Percentiles rank a stretch among this genome's conserved stretches.
These are phyloP conservation scores for Mellivora capensis DNA, from an alignment of 2,113 vertebrate genomes.

Conservation along the genomic window DNA sequence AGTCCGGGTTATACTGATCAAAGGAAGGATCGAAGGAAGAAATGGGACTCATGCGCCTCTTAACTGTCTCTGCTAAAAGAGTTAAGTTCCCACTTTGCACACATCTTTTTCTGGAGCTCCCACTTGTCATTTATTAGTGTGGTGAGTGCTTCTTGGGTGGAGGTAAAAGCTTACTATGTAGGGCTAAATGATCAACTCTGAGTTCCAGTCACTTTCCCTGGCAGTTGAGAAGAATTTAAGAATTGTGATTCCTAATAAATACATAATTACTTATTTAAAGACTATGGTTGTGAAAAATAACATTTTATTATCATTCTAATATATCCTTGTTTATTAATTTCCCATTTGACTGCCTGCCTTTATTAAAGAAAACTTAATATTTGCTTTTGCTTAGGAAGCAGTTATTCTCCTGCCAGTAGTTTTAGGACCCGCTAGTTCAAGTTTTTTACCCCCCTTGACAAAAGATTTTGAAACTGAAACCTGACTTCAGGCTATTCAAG, in stretches of 20 bases:
- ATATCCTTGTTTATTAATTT: neutral
- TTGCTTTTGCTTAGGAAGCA: neutral
- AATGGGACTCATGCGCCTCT: neutral
- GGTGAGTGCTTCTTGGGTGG: neutral
- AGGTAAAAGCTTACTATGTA: neutral
- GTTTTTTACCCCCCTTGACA: neutral
- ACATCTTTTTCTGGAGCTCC: neutral
- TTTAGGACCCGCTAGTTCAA: conserved; percentile 19
- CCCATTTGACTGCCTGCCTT: neutral
- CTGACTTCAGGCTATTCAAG: neutral
- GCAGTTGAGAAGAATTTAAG: conserved; percentile 24
- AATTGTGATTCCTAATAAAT: neutral
- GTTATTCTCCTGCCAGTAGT: neutral
- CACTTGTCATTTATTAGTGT: neutral
- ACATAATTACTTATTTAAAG: neutral
- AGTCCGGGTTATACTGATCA: neutral
- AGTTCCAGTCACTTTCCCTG: conserved; percentile 10
- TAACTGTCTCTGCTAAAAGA: neutral
- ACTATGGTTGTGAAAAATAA: neutral
- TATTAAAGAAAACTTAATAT: conserved; percentile 4
- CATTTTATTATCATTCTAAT: neutral
- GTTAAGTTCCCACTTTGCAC: neutral
- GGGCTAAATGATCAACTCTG: neutral
- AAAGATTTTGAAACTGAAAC: conserved; percentile 15
- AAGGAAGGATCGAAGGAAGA: neutral